Percentiles rank a stretch among this genome's conserved stretches.
Conservation (phyloP, 2,888 invertebrate genomes). For the Leptinotarsa rubiginosa region DNA sequence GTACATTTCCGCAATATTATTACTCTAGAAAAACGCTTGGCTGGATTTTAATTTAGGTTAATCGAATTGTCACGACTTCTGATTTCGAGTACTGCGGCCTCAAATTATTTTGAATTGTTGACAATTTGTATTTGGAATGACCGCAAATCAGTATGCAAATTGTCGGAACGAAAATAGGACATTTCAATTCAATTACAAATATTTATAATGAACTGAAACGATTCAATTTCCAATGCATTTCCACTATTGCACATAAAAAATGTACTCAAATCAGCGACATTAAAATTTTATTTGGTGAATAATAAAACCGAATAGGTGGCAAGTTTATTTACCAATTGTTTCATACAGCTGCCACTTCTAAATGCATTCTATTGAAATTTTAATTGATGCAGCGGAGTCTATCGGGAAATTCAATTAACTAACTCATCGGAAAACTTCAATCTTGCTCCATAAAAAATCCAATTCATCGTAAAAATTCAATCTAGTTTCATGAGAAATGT, state of each 20-base stretch:
- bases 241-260: not conserved
- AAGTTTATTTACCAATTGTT: slow-evolving; percentile 4
- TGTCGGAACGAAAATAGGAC: not conserved
- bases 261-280: slow-evolving; percentile 3
- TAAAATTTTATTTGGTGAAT: not conserved
- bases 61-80: not conserved
- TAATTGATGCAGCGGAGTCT: not conserved
- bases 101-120: not conserved
- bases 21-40: not conserved
- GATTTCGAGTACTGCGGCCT: not conserved
- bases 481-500: not conserved
- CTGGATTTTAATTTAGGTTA: not conserved
- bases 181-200: not conserved
- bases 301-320: slow-evolving; percentile 4
- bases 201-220: not conserved
- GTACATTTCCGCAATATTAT: not conserved
- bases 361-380: slow-evolving; percentile 1
- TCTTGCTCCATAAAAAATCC: no score
- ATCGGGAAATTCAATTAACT: not conserved
- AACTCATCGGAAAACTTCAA: no score
- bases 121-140: not conserved
- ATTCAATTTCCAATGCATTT: not conserved
- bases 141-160: no score
- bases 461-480: no score
- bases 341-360: not conserved